Evolutionary conservation across 1,140 invertebrate species (phyloP).

Genomic region (Drosophila tristis): DNA sequence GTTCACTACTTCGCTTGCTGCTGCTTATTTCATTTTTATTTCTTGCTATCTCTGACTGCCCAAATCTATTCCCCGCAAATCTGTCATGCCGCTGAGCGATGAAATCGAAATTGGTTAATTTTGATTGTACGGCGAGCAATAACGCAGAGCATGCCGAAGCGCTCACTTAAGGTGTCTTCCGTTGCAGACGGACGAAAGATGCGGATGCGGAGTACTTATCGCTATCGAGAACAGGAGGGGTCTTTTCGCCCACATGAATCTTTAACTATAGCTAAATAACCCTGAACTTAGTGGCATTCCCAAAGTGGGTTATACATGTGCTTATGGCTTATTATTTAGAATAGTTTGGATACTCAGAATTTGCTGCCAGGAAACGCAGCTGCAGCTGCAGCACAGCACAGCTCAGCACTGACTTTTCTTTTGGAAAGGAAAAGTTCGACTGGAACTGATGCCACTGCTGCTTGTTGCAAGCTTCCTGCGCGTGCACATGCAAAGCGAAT

Average conservation of each 20-base stretch:
- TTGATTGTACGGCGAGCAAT: not conserved
- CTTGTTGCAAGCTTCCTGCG: conserved; percentile 25
- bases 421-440: conserved; percentile 55
- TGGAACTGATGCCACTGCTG: conserved; percentile 10
- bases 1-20: conserved; percentile 5
- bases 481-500: conserved; percentile 45
- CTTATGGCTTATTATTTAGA: not conserved
- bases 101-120: conserved; percentile 33
- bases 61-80: conserved; percentile 10
- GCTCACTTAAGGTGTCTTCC: too few relatives aligned
- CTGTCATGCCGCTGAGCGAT: conserved; percentile 23
- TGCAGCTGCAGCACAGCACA: conserved; percentile 6
- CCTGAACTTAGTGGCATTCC: not conserved
- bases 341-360: not conserved
- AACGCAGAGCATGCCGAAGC: not conserved
- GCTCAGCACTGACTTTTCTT: conserved; percentile 10
- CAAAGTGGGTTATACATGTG: not conserved
- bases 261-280: not conserved
- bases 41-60: conserved; percentile 10
- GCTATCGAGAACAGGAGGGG: too few relatives aligned
- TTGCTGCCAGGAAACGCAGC: conserved; percentile 42
- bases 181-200: too few relatives aligned
- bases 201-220: too few relatives aligned
- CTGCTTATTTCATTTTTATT: conserved; percentile 38
- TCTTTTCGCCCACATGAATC: conserved; percentile 1